Evolutionary conservation across 2,797 vertebrate species (phyloP).

Genomic region (Helicolenus hilgendorfi): DNA sequence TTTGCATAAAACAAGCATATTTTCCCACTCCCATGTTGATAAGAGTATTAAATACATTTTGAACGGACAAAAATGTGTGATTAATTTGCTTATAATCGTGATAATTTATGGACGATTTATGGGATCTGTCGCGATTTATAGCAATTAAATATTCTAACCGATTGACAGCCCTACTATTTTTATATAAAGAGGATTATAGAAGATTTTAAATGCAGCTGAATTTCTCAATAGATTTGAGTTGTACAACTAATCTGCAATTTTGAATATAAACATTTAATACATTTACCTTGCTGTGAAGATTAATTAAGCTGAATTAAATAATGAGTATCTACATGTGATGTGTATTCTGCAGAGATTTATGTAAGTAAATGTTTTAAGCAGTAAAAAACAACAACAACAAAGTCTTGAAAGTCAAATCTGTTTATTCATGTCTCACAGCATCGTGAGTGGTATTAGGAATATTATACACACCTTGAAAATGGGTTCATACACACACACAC

Average conservation of each 20-base stretch:
- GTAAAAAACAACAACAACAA: not conserved
- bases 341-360: not conserved
- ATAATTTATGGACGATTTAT: too few species aligned
- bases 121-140: too few species aligned
- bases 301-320: not conserved
- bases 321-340: not conserved
- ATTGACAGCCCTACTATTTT: too few species aligned
- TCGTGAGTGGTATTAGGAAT: not conserved
- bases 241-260: not conserved
- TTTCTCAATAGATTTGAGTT: not conserved
- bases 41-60: too few species aligned
- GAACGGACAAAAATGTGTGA: too few species aligned
- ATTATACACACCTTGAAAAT: conserved; percentile 45
- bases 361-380: too few species aligned
- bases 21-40: too few species aligned
- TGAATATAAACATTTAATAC: not conserved
- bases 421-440: conserved; percentile 43
- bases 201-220: not conserved
- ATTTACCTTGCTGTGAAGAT: not conserved
- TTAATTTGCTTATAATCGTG: too few species aligned
- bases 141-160: too few species aligned
- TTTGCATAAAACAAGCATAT: too few species aligned
- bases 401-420: not conserved
- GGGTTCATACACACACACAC: conserved; percentile 4
- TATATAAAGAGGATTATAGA: not conserved